Conservation (phyloP, 2,113 vertebrate genomes). For the Pterocles orientalis region DNA sequence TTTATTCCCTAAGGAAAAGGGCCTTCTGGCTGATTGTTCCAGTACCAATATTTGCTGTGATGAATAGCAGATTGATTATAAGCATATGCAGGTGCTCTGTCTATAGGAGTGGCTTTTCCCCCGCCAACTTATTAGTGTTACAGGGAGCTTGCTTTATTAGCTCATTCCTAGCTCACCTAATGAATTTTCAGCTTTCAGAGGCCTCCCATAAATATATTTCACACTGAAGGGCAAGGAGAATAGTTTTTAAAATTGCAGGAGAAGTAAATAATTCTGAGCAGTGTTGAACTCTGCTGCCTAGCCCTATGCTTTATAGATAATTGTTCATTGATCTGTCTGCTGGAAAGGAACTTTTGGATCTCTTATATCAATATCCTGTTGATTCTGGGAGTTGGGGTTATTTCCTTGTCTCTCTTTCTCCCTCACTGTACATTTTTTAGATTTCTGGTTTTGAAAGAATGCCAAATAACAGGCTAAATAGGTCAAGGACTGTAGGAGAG, state of each 20-base stretch:
- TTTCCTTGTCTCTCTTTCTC: neutral
- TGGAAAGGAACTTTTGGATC: slow-evolving; percentile 6
- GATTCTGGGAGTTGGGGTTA: neutral
- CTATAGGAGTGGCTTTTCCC: neutral
- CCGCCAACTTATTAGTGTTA: neutral
- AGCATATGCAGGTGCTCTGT: neutral
- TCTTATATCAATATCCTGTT: slow-evolving; percentile 23
- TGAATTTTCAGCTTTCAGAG: slow-evolving; percentile 48
- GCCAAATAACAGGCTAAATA: slow-evolving; percentile 54
- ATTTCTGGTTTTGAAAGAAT: slow-evolving; percentile 38
- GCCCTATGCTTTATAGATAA: slow-evolving; percentile 37
- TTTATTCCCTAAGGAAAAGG: neutral
- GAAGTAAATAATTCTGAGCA: slow-evolving; percentile 40
- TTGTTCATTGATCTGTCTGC: slow-evolving; percentile 53
- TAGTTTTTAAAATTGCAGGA: slow-evolving; percentile 32
- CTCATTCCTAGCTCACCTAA: neutral
- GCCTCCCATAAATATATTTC: neutral
- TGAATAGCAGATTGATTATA: neutral
- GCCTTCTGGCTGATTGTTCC: neutral
- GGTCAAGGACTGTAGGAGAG: slow-evolving; percentile 46
- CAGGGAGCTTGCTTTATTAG: slow-evolving; percentile 15
- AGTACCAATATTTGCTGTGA: neutral
- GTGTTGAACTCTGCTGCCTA: slow-evolving; percentile 39
- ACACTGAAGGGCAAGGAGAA: slow-evolving; percentile 5
- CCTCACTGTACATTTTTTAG: neutral